phyloP scores from a whole-genome alignment of 2,888 invertebrate genomes.

The Iselma pallidipennis region DNA sequence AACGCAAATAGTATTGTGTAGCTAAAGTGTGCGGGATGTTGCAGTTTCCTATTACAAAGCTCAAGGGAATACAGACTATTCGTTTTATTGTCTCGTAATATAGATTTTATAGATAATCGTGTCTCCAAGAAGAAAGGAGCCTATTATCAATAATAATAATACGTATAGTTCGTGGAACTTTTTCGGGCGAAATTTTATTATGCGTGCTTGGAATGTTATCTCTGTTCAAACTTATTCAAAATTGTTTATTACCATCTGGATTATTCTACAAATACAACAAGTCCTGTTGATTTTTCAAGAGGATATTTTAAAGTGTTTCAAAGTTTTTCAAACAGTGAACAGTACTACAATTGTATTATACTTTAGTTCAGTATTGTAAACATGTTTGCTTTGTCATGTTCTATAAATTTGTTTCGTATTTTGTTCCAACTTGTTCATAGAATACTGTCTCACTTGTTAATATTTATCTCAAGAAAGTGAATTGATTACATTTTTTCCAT shows the following conservation, averaged over 20 bases:
- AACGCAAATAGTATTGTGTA: slow-evolving; percentile 6
- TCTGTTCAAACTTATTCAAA: too few relatives aligned
- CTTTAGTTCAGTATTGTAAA: background rate
- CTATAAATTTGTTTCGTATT: background rate
- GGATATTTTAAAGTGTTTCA: background rate
- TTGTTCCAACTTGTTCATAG: background rate
- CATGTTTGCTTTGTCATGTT: background rate
- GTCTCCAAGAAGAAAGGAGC: background rate
- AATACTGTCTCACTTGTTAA: background rate
- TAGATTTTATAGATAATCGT: background rate
- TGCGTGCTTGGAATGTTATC: too few relatives aligned
- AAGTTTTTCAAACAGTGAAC: background rate
- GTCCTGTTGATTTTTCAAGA: background rate
- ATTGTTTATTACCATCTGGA: too few relatives aligned
- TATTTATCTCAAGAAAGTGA: too few relatives aligned
- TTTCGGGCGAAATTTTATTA: too few relatives aligned
- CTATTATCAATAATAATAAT: too few relatives aligned
- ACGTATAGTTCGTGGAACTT: too few relatives aligned
- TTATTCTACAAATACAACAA: background rate
- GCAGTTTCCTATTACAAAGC: slow-evolving; percentile 13
- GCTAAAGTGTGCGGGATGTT: slow-evolving; percentile 3
- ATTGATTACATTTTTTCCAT: too few relatives aligned
- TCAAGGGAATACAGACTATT: background rate
- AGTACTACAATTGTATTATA: background rate
- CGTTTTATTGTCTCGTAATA: background rate